phyloP scores from a whole-genome alignment of 2,888 invertebrate species.

The Mimumesa dahlbomi region DNA sequence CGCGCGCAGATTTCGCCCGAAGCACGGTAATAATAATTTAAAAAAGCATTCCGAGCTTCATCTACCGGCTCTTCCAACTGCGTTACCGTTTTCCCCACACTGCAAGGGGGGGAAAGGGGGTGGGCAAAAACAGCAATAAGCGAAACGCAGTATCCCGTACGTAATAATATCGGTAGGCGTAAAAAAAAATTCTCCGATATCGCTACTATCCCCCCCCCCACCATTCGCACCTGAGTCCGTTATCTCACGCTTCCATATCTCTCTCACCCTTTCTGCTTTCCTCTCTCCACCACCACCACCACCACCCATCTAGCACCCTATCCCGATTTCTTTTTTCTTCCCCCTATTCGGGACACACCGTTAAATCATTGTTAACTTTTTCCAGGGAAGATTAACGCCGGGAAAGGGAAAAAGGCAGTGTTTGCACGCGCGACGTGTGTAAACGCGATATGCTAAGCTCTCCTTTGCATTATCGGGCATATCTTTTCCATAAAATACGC shows the following conservation, averaged over 20 bases:
- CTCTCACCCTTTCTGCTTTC: background rate
- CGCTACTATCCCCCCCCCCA: background rate
- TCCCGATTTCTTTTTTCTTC: background rate
- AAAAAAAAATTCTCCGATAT: conserved; percentile 23
- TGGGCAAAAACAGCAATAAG: conserved; percentile 24
- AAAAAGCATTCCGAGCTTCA: conserved; percentile 3
- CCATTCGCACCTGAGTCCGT: conserved; percentile 24
- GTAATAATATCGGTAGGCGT: conserved; percentile 28
- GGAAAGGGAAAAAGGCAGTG: conserved; percentile 17
- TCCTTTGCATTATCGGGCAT: conserved; percentile 28
- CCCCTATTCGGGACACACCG: conserved; percentile 4
- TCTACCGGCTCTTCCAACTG: background rate
- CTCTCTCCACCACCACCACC: background rate
- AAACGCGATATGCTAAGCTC: conserved; percentile 32
- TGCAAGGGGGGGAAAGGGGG: too few relatives aligned
- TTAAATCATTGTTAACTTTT: conserved; percentile 51
- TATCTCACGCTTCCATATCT: background rate
- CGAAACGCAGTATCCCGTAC: conserved; percentile 12
- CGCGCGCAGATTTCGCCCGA: background rate
- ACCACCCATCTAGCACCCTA: background rate
- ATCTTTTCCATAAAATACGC: conserved; percentile 24
- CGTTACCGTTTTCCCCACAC: background rate
- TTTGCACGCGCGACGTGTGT: conserved; percentile 20
- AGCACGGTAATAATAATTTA: background rate
- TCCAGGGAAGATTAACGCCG: conserved; percentile 34